Evolutionary conservation across 2,797 vertebrate species (phyloP).

Genomic region (Nothura maculosa): DNA sequence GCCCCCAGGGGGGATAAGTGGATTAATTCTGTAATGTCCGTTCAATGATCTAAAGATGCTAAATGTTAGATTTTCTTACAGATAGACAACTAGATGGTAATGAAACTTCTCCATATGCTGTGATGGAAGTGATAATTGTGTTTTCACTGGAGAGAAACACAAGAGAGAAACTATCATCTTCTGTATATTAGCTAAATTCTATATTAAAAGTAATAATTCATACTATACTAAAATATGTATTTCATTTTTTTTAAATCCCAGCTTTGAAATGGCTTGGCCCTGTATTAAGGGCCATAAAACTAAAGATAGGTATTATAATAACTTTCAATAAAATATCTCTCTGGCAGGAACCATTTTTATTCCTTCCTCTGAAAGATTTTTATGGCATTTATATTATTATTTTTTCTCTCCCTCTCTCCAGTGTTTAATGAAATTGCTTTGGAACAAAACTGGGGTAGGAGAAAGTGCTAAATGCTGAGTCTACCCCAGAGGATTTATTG

Average conservation of each 20-base stretch:
- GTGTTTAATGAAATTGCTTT: constrained; percentile 80
- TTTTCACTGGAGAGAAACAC: constrained; percentile 29
- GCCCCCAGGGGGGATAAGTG: not conserved
- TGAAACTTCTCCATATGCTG: not conserved
- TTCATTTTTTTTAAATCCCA: constrained; percentile 76
- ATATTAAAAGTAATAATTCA: constrained; percentile 79
- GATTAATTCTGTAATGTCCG: constrained; percentile 4
- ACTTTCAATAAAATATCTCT: constrained; percentile 81
- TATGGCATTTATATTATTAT: constrained; percentile 78
- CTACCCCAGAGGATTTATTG: constrained; percentile 75
- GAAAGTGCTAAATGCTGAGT: constrained; percentile 72
- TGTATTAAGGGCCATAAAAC: constrained; percentile 78
- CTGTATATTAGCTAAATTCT: constrained; percentile 60
- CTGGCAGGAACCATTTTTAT: constrained; percentile 75
- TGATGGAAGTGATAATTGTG: constrained; percentile 3
- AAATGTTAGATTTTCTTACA: not conserved
- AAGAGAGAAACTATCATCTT: constrained; percentile 55
- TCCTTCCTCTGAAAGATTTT: constrained; percentile 75
- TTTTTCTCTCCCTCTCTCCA: constrained; percentile 55
- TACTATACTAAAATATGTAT: constrained; percentile 72
- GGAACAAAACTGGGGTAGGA: constrained; percentile 70
- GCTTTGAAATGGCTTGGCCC: constrained; percentile 77
- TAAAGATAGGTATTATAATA: constrained; percentile 81
- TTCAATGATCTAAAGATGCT: not conserved
- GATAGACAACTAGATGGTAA: not conserved